phyloP scores from a whole-genome alignment of 2,888 invertebrate genomes.

The Parnassius apollo region DNA sequence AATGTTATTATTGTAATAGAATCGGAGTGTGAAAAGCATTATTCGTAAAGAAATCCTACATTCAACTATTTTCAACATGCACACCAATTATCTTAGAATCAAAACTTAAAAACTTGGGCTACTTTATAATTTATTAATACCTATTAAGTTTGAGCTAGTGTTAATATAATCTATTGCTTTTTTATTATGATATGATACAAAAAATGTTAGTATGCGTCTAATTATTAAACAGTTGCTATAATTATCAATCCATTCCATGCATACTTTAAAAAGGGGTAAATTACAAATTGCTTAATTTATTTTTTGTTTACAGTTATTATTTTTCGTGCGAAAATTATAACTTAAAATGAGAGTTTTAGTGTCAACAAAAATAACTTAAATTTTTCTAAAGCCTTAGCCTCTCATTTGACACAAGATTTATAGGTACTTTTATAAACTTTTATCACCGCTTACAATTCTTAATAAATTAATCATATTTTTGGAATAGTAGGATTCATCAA shows the following conservation, averaged over 20 bases:
- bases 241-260: not conserved
- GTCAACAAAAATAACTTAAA: too few relatives aligned
- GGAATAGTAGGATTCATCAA: slow-evolving; percentile 20
- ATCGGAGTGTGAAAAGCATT: slow-evolving; percentile 14
- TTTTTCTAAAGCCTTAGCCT: not conserved
- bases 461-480: not conserved
- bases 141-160: slow-evolving; percentile 10
- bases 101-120: slow-evolving; percentile 5
- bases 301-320: too few relatives aligned
- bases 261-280: not conserved
- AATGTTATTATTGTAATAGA: slow-evolving; percentile 10
- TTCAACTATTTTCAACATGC: slow-evolving; percentile 1
- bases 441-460: not conserved
- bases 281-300: not conserved
- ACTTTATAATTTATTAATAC: slow-evolving; percentile 1
- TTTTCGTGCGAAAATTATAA: too few relatives aligned
- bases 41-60: not conserved
- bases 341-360: too few relatives aligned
- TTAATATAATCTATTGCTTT: not conserved
- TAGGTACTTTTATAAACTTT: not conserved
- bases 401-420: not conserved
- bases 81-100: slow-evolving; percentile 8
- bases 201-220: not conserved
- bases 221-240: too few relatives aligned
- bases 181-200: not conserved